These are phyloP conservation scores for Rhinoptilus africanus DNA, from an alignment of 2,113 vertebrate species.

Conservation along the genomic window DNA sequence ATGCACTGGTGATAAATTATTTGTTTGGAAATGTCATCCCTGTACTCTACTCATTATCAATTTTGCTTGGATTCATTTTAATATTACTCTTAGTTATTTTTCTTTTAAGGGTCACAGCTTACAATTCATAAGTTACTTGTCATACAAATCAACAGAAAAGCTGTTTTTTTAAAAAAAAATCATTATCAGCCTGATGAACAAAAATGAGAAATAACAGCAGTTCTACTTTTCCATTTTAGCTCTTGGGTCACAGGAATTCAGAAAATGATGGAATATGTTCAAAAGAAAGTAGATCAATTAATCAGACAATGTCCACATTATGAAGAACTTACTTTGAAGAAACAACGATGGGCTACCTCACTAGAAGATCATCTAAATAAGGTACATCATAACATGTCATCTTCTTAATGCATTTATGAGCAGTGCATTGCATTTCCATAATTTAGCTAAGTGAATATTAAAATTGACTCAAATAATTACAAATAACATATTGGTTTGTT, in stretches of 20 bases:
- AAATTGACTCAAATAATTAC: background rate
- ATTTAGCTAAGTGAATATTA: background rate
- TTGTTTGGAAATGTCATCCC: background rate
- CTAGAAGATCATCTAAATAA: constrained; percentile 78
- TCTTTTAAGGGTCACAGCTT: background rate
- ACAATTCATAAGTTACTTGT: background rate
- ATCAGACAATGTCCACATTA: constrained; percentile 63
- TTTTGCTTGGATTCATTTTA: background rate
- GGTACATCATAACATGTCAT: constrained; percentile 56
- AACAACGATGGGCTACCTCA: constrained; percentile 59
- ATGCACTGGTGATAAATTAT: background rate
- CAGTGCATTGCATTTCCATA: background rate
- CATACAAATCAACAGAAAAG: background rate
- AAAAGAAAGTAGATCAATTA: constrained; percentile 70
- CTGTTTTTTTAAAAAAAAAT: background rate
- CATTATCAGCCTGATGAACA: background rate
- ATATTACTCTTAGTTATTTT: background rate
- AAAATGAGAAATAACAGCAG: background rate
- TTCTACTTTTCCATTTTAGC: constrained; percentile 64
- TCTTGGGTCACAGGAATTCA: constrained; percentile 65
- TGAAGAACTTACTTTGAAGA: constrained; percentile 70
- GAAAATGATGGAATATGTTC: constrained; percentile 77
- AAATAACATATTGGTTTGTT: background rate
- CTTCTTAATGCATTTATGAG: background rate
- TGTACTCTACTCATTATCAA: background rate